These are phyloP conservation scores for Pseudomyrmex flavicornis DNA, from an alignment of 1,140 invertebrate species.

Conservation along the genomic window DNA sequence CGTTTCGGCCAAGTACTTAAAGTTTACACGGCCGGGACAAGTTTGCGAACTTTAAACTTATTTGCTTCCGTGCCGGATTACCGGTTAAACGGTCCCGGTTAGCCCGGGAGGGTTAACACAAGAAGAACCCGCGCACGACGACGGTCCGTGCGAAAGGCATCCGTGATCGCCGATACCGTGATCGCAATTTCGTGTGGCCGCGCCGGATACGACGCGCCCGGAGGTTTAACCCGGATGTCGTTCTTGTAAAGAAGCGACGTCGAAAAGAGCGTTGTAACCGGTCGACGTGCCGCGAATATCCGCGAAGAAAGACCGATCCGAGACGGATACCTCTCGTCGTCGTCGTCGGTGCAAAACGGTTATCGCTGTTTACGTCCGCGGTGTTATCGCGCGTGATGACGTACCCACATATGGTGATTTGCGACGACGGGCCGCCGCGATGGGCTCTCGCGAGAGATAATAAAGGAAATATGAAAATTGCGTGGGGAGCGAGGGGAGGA, in stretches of 20 bases:
- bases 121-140: not conserved
- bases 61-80: conserved; percentile 58
- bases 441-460: conserved; percentile 47
- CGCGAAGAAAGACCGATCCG: conserved; percentile 15
- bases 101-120: conserved; percentile 42
- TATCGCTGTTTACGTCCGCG: conserved; percentile 26
- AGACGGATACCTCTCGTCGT: not conserved
- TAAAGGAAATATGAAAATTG: conserved; percentile 55
- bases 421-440: conserved; percentile 20
- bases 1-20: conserved; percentile 51
- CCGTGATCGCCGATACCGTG: conserved; percentile 30
- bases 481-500: not conserved
- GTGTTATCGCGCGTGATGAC: conserved; percentile 37
- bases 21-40: conserved; percentile 58
- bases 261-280: conserved; percentile 35
- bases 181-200: conserved; percentile 24
- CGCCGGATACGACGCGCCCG: not conserved
- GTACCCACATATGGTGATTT: conserved; percentile 4
- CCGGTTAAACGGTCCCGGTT: conserved; percentile 55
- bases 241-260: conserved; percentile 15
- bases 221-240: not conserved
- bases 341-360: conserved; percentile 5
- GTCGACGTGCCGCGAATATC: conserved; percentile 49
- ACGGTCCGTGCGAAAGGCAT: conserved; percentile 34
- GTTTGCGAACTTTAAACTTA: conserved; percentile 63